Evolutionary conservation across 2,113 vertebrate genomes (phyloP).

Genomic region (Atlantisia rogersi): DNA sequence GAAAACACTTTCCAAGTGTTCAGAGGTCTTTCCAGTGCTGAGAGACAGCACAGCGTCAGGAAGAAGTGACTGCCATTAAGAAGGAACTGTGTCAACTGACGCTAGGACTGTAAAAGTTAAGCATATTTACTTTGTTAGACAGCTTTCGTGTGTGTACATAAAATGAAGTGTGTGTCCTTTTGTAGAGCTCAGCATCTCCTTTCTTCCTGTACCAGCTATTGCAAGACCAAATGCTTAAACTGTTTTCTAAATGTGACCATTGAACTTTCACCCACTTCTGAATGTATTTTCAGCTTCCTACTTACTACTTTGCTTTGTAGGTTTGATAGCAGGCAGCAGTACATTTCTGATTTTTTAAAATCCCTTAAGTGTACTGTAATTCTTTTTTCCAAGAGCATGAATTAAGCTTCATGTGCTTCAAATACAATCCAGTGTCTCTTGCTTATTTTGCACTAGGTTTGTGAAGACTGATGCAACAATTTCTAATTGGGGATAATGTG

Average conservation of each 20-base stretch:
- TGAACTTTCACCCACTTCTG: slow-evolving; percentile 64
- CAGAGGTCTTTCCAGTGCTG: not conserved
- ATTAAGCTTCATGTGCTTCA: not conserved
- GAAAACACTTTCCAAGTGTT: not conserved
- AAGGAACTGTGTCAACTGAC: not conserved
- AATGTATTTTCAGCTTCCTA: slow-evolving; percentile 19
- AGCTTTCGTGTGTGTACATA: not conserved
- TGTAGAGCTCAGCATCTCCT: not conserved
- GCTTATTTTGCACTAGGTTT: not conserved
- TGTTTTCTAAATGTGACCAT: not conserved
- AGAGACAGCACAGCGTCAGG: not conserved
- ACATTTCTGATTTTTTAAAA: not conserved
- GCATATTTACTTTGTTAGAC: not conserved
- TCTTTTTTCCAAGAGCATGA: not conserved
- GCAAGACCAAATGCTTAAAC: slow-evolving; percentile 2
- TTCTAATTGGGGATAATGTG: not conserved
- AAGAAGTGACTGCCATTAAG: not conserved
- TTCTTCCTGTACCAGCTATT: not conserved
- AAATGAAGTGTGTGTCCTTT: not conserved
- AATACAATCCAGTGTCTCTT: not conserved
- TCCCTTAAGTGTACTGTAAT: not conserved
- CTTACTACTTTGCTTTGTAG: not conserved
- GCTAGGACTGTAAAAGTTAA: not conserved
- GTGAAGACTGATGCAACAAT: not conserved
- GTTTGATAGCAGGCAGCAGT: not conserved